Percentiles rank a stretch among this genome's conserved stretches.
Evolutionary conservation across 2,113 vertebrate genomes (phyloP).

Genomic region (chimpanzee (Pan troglodytes)): DNA sequence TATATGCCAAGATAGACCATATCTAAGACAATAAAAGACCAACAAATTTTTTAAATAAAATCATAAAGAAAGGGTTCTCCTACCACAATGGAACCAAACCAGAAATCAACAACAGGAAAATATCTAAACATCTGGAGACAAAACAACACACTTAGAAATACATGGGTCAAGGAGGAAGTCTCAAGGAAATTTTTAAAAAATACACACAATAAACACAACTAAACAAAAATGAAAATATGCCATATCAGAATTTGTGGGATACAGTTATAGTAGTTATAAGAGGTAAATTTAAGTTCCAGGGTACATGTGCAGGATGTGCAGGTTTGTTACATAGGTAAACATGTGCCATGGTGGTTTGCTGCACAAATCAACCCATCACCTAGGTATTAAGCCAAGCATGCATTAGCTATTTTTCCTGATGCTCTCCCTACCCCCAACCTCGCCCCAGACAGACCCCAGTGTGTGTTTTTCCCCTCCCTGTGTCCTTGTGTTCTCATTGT

Average conservation of each 20-base stretch:
- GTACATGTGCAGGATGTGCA: too few relatives aligned
- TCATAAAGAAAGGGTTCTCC: background rate
- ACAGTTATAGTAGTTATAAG: background rate
- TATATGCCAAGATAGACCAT: background rate
- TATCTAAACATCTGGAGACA: background rate
- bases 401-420: too few relatives aligned
- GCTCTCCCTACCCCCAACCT: too few relatives aligned
- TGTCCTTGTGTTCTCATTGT: too few relatives aligned
- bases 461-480: rapidly evolving
- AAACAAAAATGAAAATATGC: background rate
- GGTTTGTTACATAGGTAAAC: too few relatives aligned
- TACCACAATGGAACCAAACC: background rate
- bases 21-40: background rate
- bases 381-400: too few relatives aligned
- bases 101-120: background rate
- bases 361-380: too few relatives aligned
- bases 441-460: too few relatives aligned
- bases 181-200: background rate
- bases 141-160: background rate
- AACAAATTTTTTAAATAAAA: background rate
- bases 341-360: too few relatives aligned
- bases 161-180: background rate
- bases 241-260: background rate
- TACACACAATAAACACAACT: background rate
- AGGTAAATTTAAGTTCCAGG: background rate